Percentiles rank a stretch among this genome's conserved stretches.
phyloP scores from a whole-genome alignment of 2,888 invertebrate species.

The Timandra comae region DNA sequence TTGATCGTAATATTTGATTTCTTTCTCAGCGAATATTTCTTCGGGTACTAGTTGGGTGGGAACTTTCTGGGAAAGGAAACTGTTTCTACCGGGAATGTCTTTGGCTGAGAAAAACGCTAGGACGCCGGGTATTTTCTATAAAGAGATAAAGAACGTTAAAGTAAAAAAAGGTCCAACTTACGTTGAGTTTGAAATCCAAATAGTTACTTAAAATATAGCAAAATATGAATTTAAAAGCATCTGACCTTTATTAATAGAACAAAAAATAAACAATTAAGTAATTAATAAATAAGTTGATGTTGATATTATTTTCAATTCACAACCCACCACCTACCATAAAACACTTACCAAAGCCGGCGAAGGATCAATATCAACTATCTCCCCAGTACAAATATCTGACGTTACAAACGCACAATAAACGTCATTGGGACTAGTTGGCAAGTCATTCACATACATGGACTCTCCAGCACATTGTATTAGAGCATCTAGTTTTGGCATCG shows the following conservation, averaged over 20 bases:
- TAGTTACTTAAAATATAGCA: too few species aligned
- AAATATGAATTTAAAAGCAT: too few species aligned
- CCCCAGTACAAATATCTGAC: slow-evolving; percentile 70
- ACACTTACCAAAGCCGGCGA: slow-evolving; percentile 79
- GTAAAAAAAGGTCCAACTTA: neutral
- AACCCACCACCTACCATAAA: too few species aligned
- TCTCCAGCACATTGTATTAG: slow-evolving; percentile 80
- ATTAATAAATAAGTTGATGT: too few species aligned
- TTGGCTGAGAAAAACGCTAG: slow-evolving; percentile 79
- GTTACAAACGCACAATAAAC: slow-evolving; percentile 81
- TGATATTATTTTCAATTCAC: too few species aligned
- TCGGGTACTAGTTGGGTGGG: slow-evolving; percentile 36
- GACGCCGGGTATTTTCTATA: slow-evolving; percentile 80
- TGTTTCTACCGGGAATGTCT: slow-evolving; percentile 83
- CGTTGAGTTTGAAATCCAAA: too few species aligned
- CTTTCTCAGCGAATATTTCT: slow-evolving; percentile 69
- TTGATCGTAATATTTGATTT: slow-evolving; percentile 80
- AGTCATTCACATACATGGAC: slow-evolving; percentile 80
- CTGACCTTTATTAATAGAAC: too few species aligned
- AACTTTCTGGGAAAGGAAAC: slow-evolving; percentile 50
- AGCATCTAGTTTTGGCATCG: slow-evolving; percentile 80
- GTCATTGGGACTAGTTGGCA: slow-evolving; percentile 76
- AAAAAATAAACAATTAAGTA: too few species aligned
- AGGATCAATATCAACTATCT: slow-evolving; percentile 77
- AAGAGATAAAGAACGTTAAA: slow-evolving; percentile 12